Base-by-base conservation (phyloP, 2,113 vertebrate species). In the Xenus cinereus region DNA sequence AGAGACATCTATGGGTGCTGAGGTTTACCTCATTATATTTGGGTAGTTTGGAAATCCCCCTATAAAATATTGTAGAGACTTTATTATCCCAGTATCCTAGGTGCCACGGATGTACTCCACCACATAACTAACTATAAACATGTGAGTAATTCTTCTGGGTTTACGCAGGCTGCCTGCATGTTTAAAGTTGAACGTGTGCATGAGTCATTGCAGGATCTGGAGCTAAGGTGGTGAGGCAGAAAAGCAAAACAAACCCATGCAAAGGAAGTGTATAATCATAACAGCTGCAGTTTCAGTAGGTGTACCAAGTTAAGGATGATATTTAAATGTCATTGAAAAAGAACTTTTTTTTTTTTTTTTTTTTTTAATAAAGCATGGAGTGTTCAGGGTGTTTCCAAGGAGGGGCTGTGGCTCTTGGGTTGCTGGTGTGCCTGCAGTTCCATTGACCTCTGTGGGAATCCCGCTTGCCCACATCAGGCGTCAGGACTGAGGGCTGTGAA, bases 201-300 rank as follows among this genome's bases (percentile, higher is more conserved):
- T 88, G 92, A 93, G 90, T 96, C 95, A 91, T 16, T 66, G 43
- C 50, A 90, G 59, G 84, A 90, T 91, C 90, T 87, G 90, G 89
- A 87, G 45, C 63, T 72, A 87, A 89, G 81, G 87, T 93, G 87
- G 66, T 60, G 71, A 67, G 43, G 48, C 62, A 27, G 51, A 37
- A 66, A 78, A 72, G 67, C 27, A 88, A 67, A 53, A 28, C 41
- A 90, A 91, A 64, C 27, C 27, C 54, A 19, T 64, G 78, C 32
- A 73, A 85, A 77, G 53, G 91, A 93, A 80, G 62, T 64, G 22
- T 21, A 39, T 43, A 43, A 66, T 79, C 74, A 41, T 35, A 91
- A 73, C n/a, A 95, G 28, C 22, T 81, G 60, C 51, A 62, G 7
- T 67, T 87, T 90, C 63, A 50, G 45, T 60, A 69, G 62, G 35